phyloP scores from a whole-genome alignment of 2,797 vertebrate species.

The Gobionotothen gibberifrons region DNA sequence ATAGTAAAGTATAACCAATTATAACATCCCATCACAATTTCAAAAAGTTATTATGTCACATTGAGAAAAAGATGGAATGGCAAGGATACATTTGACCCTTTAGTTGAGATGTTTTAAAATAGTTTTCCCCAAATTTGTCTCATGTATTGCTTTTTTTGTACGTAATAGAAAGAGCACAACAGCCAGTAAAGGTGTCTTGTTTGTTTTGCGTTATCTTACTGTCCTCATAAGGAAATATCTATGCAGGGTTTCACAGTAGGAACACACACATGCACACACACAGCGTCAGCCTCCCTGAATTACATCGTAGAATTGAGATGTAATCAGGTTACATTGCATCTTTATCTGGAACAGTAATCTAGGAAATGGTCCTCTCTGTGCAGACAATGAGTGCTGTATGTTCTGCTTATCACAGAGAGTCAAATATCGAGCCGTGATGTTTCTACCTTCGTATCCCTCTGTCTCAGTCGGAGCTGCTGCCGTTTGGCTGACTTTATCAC shows the following conservation, averaged over 20 bases:
- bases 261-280: background rate
- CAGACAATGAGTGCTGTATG: slow-evolving; percentile 29
- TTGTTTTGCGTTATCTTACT: background rate
- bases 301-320: background rate
- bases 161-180: background rate
- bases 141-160: background rate
- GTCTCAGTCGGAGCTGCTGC: slow-evolving; percentile 55
- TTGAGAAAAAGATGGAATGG: background rate
- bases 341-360: slow-evolving; percentile 42
- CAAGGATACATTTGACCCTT: background rate
- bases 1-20: background rate
- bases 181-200: background rate
- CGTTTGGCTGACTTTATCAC: slow-evolving; percentile 68
- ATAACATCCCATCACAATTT: background rate
- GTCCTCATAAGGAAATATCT: slow-evolving; percentile 3
- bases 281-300: background rate
- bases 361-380: slow-evolving; percentile 45
- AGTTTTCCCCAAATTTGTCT: background rate
- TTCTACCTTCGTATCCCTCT: slow-evolving; percentile 45
- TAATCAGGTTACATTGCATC: slow-evolving; percentile 40
- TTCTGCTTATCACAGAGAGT: slow-evolving; percentile 54
- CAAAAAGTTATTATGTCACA: background rate
- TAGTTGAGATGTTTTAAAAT: background rate
- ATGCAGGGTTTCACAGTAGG: background rate
- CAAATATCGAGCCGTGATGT: slow-evolving; percentile 53